A percentile compares a stretch with the other conserved stretches of the same genome.
Conservation (phyloP, 1,140 invertebrate species). For the Parapsyche elsis region DNA sequence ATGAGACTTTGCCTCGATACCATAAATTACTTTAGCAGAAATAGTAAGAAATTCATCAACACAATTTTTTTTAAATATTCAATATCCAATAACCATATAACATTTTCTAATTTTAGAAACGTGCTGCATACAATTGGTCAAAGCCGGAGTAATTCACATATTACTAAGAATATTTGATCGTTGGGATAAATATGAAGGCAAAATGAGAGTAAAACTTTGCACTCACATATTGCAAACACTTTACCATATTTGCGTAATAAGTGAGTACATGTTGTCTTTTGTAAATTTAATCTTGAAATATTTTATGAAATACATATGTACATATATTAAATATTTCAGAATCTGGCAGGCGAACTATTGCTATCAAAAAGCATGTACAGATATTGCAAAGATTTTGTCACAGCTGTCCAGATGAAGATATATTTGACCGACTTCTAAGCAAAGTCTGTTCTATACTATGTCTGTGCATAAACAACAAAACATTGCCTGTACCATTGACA, state of each 20-base stretch:
- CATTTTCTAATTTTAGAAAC: slow-evolving; percentile 64
- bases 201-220: slow-evolving; percentile 72
- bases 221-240: slow-evolving; percentile 71
- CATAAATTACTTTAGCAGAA: slow-evolving; percentile 74
- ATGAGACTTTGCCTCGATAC: slow-evolving; percentile 73
- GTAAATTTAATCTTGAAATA: neutral
- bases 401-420: slow-evolving; percentile 74
- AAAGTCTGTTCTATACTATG: slow-evolving; percentile 74
- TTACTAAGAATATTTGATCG: slow-evolving; percentile 73
- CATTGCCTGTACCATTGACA: slow-evolving; percentile 69
- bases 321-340: slow-evolving; percentile 62
- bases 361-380: slow-evolving; percentile 71
- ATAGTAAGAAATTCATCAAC: slow-evolving; percentile 65
- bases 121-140: slow-evolving; percentile 72
- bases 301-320: neutral
- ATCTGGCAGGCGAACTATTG: slow-evolving; percentile 70
- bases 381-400: slow-evolving; percentile 73
- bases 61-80: neutral
- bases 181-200: slow-evolving; percentile 75
- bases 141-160: slow-evolving; percentile 69
- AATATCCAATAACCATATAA: neutral
- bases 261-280: slow-evolving; percentile 65
- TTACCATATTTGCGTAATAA: slow-evolving; percentile 72
- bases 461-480: slow-evolving; percentile 72
- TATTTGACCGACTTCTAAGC: slow-evolving; percentile 72